Percentiles rank a stretch among this genome's conserved stretches.
These are phyloP conservation scores for Scomber scombrus DNA, from an alignment of 2,113 vertebrate genomes.

Conservation along the genomic window DNA sequence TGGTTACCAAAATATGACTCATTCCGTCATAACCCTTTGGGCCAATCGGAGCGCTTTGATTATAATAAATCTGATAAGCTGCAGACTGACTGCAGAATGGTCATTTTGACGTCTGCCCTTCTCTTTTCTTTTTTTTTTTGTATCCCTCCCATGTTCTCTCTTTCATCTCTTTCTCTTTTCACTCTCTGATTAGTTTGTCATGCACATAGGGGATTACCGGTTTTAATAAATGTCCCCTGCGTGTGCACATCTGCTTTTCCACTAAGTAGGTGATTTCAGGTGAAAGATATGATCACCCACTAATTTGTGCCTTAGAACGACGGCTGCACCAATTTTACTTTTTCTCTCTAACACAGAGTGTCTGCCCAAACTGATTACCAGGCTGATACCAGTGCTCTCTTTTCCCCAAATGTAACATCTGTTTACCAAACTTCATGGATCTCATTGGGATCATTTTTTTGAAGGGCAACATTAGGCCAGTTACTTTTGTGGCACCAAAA, in stretches of 20 bases:
- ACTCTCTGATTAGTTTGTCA: conserved; percentile 28
- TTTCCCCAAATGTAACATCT: background rate
- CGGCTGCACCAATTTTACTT: background rate
- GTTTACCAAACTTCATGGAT: background rate
- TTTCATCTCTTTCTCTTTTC: conserved; percentile 4
- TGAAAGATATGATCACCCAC: background rate
- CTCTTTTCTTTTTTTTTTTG: conserved; percentile 15
- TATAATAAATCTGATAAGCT: conserved; percentile 78
- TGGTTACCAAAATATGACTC: conserved; percentile 74
- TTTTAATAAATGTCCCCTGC: conserved; percentile 15
- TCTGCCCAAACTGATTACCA: background rate
- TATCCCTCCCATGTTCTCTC: background rate
- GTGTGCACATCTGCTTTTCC: background rate
- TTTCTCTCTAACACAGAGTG: background rate
- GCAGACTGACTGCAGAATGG: conserved; percentile 54
- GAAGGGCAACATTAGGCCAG: background rate
- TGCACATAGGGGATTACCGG: background rate
- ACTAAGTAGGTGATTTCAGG: background rate
- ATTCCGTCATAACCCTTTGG: conserved; percentile 64
- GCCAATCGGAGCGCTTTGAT: conserved; percentile 65
- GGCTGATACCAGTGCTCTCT: background rate
- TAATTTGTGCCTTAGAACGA: background rate
- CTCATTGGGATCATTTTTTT: background rate
- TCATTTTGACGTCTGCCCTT: conserved; percentile 61
- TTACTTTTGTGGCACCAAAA: background rate